These are phyloP conservation scores for Gnatocerus cornutus DNA, from an alignment of 2,888 invertebrate genomes.

Conservation along the genomic window DNA sequence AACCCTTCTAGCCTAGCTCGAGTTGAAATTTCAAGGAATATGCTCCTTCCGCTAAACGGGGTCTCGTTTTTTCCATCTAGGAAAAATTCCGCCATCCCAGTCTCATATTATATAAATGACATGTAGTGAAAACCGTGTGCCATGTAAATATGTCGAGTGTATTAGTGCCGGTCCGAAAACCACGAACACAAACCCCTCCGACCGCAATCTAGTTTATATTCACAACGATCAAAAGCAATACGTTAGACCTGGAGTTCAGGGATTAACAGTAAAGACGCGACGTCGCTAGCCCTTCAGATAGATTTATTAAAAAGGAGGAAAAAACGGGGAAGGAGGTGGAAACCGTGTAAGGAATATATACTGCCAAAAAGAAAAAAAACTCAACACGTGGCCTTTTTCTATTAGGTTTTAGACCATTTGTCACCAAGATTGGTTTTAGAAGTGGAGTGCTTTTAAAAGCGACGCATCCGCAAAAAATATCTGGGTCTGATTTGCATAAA, in stretches of 20 bases:
- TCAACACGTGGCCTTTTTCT: constrained; percentile 48
- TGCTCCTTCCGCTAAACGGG: constrained; percentile 1
- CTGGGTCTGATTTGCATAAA: constrained; percentile 40
- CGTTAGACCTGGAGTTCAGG: constrained; percentile 52
- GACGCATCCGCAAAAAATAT: constrained; percentile 40
- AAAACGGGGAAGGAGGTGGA: constrained; percentile 5
- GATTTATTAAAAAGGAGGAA: constrained; percentile 45
- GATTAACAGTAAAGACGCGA: constrained; percentile 54
- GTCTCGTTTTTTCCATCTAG: constrained; percentile 16
- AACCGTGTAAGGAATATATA: constrained; percentile 43
- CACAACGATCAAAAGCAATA: constrained; percentile 56
- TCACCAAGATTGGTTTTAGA: constrained; percentile 44
- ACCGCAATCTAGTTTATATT: constrained; percentile 58
- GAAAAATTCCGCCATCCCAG: constrained; percentile 16
- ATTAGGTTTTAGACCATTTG: constrained; percentile 45
- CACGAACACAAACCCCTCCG: constrained; percentile 36
- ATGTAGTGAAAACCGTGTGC: constrained; percentile 40
- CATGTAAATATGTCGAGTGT: constrained; percentile 54
- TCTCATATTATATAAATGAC: constrained; percentile 36
- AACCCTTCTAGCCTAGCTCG: neutral
- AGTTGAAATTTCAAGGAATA: constrained; percentile 38
- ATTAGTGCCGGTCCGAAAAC: constrained; percentile 54
- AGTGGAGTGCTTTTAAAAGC: constrained; percentile 44
- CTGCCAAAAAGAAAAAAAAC: constrained; percentile 37
- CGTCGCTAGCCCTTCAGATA: constrained; percentile 40